Evolutionary conservation across 2,888 invertebrate genomes (phyloP).

Genomic region (Dusona sp.): DNA sequence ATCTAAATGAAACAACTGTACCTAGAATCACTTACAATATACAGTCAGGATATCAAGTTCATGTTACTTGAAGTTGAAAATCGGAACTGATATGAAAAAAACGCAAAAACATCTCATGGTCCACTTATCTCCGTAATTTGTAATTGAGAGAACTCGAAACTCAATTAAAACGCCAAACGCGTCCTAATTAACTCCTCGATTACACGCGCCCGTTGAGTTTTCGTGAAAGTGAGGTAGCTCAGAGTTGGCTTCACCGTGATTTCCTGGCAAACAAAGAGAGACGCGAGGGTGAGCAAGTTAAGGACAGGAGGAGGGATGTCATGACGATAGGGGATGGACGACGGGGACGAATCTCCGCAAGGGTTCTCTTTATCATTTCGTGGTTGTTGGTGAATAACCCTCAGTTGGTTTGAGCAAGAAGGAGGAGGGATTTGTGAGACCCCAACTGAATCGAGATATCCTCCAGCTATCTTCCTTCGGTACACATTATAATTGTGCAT

Average conservation of each 20-base stretch:
- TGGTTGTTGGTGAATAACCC: constrained; percentile 52
- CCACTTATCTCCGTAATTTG: neutral
- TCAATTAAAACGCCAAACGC: constrained; percentile 82
- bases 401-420: constrained; percentile 50
- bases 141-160: constrained; percentile 66
- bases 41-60: neutral
- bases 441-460: constrained; percentile 30
- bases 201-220: constrained; percentile 73
- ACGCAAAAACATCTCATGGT: neutral
- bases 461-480: constrained; percentile 69
- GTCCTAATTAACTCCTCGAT: constrained; percentile 84
- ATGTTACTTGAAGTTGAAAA: neutral
- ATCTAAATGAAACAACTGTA: neutral
- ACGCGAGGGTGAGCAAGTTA: constrained; percentile 53
- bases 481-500: constrained; percentile 84
- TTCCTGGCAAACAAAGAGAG: constrained; percentile 81
- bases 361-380: constrained; percentile 53
- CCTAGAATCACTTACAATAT: neutral
- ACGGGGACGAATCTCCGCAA: constrained; percentile 38
- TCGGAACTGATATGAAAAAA: neutral
- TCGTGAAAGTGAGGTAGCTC: neutral
- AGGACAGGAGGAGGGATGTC: constrained; percentile 61
- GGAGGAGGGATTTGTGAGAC: constrained; percentile 12
- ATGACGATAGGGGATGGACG: constrained; percentile 38
- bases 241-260: constrained; percentile 74